These are phyloP conservation scores for Lissocephala sabroskyi DNA, from an alignment of 2,888 invertebrate species.

Conservation along the genomic window DNA sequence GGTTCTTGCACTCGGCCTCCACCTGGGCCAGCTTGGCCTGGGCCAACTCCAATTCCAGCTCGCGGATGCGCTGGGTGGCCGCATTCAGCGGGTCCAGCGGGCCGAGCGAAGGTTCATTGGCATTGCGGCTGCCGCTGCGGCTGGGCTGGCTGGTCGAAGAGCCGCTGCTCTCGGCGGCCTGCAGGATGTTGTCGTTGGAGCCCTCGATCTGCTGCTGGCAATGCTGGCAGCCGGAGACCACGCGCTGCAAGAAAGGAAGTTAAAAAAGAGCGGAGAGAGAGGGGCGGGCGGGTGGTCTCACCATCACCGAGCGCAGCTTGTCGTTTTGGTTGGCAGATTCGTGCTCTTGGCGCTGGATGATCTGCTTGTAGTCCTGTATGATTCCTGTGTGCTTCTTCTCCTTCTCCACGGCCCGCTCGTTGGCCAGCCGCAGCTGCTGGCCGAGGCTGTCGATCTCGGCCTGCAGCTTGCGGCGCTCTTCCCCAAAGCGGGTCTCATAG, in stretches of 20 bases:
- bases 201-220: conserved; percentile 52
- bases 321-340: conserved; percentile 81
- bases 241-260: conserved; percentile 70
- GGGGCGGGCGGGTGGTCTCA: conserved; percentile 66
- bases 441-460: conserved; percentile 76
- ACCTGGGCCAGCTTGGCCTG: conserved; percentile 97
- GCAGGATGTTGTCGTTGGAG: conserved; percentile 30
- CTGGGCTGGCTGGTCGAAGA: conserved; percentile 56
- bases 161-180: conserved; percentile 30
- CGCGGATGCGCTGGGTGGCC: conserved; percentile 79
- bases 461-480: conserved; percentile 73
- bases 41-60: conserved; percentile 95
- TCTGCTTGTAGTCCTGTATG: conserved; percentile 92
- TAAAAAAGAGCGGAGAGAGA: neutral
- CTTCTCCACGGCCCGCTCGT: conserved; percentile 82
- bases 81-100: conserved; percentile 69
- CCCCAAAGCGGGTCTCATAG: conserved; percentile 78
- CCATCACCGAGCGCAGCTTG: conserved; percentile 77
- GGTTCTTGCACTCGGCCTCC: conserved; percentile 96
- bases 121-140: conserved; percentile 29
- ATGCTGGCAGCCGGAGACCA: conserved; percentile 75
- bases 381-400: conserved; percentile 84
- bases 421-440: conserved; percentile 83
- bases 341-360: conserved; percentile 89
- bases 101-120: conserved; percentile 62